These are phyloP conservation scores for Galerucella nymphaeae DNA, from an alignment of 2,888 invertebrate genomes.

Conservation along the genomic window DNA sequence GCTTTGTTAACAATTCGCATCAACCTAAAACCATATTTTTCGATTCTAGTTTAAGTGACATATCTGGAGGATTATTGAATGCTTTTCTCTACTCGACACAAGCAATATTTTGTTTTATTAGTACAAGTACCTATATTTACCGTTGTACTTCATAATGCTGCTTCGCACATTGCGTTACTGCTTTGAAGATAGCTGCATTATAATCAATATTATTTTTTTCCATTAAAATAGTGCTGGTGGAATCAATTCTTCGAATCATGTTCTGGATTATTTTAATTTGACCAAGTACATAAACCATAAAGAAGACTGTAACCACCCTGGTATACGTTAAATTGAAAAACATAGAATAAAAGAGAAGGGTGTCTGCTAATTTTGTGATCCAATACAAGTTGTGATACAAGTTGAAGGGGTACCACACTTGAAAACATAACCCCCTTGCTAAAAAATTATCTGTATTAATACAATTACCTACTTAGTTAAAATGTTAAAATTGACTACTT, in stretches of 20 bases:
- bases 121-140: conserved; percentile 16
- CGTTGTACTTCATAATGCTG: conserved; percentile 33
- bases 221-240: conserved; percentile 10
- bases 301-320: conserved; percentile 30
- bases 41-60: not conserved
- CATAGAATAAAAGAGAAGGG: conserved; percentile 19
- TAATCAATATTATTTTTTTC: not conserved
- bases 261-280: conserved; percentile 37
- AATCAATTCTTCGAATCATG: conserved; percentile 29
- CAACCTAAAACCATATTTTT: conserved; percentile 30
- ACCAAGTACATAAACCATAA: conserved; percentile 35
- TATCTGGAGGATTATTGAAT: not conserved
- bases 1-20: conserved; percentile 35
- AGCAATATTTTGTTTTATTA: not conserved
- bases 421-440: conserved; percentile 24
- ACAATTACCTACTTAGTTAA: no score
- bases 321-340: conserved; percentile 23
- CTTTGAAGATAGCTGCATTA: conserved; percentile 24
- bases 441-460: not conserved
- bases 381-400: conserved; percentile 31
- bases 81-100: no score
- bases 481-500: no score
- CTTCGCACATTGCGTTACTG: conserved; percentile 26
- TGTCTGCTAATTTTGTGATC: conserved; percentile 24
- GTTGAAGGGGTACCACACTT: conserved; percentile 39